A percentile compares a stretch with the other conserved stretches of the same genome.
These are phyloP conservation scores for Cyphomyrmex costatus DNA, from an alignment of 1,140 invertebrate genomes.

Conservation along the genomic window DNA sequence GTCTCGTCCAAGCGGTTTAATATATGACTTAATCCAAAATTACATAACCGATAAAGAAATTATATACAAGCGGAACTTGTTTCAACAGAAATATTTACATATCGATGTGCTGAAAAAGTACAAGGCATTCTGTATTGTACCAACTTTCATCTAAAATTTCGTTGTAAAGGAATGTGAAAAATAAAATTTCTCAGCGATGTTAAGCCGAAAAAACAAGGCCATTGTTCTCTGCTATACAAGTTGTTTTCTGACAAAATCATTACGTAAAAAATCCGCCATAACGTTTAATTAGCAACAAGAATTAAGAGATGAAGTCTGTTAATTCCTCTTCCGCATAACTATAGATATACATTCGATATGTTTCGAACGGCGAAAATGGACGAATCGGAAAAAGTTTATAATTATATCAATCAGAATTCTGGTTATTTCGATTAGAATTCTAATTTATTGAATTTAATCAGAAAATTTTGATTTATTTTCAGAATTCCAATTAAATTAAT, in stretches of 20 bases:
- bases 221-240: background rate
- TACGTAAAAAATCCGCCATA: background rate
- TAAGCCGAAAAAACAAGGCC: background rate
- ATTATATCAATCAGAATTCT: too few species aligned
- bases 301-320: background rate
- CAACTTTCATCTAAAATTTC: background rate
- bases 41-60: slow-evolving; percentile 27
- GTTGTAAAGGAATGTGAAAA: background rate
- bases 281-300: background rate
- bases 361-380: background rate
- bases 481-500: too few species aligned
- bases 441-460: too few species aligned
- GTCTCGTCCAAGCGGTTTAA: slow-evolving; percentile 23
- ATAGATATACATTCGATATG: background rate
- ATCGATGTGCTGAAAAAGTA: background rate
- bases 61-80: background rate
- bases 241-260: background rate
- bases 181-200: background rate
- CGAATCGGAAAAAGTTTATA: too few species aligned
- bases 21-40: slow-evolving; percentile 27
- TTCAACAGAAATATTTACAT: background rate
- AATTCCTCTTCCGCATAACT: background rate
- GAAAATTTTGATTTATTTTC: too few species aligned
- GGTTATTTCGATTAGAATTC: too few species aligned
- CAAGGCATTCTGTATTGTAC: background rate